Conservation (phyloP, 1,140 invertebrate genomes). For the Nixonia krombeini region DNA sequence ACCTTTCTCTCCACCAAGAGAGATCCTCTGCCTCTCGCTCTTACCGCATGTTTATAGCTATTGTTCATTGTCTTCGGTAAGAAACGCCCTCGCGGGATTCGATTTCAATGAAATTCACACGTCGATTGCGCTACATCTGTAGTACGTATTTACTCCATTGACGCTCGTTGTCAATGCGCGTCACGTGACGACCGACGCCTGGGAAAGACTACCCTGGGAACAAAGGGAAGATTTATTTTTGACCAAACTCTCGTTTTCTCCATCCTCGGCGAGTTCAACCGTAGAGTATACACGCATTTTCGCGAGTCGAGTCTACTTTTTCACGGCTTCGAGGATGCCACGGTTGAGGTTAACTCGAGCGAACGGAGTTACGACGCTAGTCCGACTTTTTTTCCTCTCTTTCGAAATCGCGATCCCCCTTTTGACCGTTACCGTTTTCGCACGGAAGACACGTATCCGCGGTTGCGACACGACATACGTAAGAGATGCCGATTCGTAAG, state of each 20-base stretch:
- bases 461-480: neutral
- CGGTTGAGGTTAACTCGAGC: too few species aligned
- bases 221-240: neutral
- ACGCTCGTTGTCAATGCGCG: slow-evolving; percentile 7
- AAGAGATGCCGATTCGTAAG: slow-evolving; percentile 6
- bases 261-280: too few species aligned
- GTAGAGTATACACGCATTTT: too few species aligned
- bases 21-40: slow-evolving; percentile 29
- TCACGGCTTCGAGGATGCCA: too few species aligned
- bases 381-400: too few species aligned
- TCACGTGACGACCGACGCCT: slow-evolving; percentile 1
- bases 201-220: slow-evolving; percentile 2
- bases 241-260: too few species aligned
- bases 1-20: slow-evolving; percentile 10
- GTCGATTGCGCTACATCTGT: slow-evolving; percentile 39
- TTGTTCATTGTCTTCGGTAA: slow-evolving; percentile 43
- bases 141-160: slow-evolving; percentile 26
- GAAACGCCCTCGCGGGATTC: slow-evolving; percentile 24
- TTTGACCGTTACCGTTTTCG: neutral
- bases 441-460: neutral
- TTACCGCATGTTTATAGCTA: slow-evolving; percentile 19
- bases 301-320: too few species aligned
- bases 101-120: slow-evolving; percentile 42
- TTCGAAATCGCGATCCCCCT: too few species aligned
- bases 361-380: too few species aligned